Base-by-base conservation (phyloP, 1,140 invertebrate genomes). In the Capitella teleta region DNA sequence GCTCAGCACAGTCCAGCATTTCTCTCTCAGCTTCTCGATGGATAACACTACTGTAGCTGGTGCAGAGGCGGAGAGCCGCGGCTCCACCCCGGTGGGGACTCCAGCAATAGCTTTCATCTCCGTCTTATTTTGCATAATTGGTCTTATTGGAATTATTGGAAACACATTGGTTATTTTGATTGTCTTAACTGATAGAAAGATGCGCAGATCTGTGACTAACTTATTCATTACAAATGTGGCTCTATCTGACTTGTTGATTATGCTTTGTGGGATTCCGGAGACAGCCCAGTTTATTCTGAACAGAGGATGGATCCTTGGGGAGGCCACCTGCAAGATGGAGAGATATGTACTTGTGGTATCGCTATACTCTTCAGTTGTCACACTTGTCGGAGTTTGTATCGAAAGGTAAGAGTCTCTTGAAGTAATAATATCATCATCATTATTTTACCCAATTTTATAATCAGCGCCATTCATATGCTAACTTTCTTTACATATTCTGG, bases 141-240 rank as follows among this genome's bases (percentile, higher is more conserved):
- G 42, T 26, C 23, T 44, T 16, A 26, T 44, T 3, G 42, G 42
- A 21, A 44, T 44, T 3, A 26, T 67, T 2, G 73, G 73, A 3
- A 74, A 74, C 53, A 49, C 57, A 23, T 44, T 73, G 28, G 69
- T 73, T 14, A 68, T 73, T 4, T 62, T 60, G 40, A 66, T 70
- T 0, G 62, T 73, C 12, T 41, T 73, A 1, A 54, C 54, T 3
- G 67, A 74, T 60, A 53, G 54, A 16, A 61, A 65, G 28, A 73
- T 74, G 72, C 46, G 71, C 32, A 56, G 55, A 18, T 67, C 64
- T 0, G 61, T 68, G 14, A 73, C 69, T 12, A 74, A 74, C 48
- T 52, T 73, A 16, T 63, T 73, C 21, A 73, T 74, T 16, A 61
- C 67, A 57, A 74, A 74, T 50, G 46, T 74, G 42, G 71, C 71